phyloP scores from a whole-genome alignment of 2,113 vertebrate species.

The Ia io region DNA sequence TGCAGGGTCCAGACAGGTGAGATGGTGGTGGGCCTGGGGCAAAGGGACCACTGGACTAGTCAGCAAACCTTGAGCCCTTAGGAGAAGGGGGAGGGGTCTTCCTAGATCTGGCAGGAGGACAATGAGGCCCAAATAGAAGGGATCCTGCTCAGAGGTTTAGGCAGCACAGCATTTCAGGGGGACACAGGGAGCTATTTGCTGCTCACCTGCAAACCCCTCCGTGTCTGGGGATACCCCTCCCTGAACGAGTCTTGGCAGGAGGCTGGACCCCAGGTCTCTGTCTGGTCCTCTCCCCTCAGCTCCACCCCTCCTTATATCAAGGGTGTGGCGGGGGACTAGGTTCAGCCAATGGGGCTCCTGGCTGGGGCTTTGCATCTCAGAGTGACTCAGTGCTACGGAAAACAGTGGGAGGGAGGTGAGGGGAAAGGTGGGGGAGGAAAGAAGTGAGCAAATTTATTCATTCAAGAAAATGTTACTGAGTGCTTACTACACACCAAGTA shows the following conservation, averaged over 20 bases:
- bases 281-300: not conserved
- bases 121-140: not conserved
- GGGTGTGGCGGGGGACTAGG: not conserved
- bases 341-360: not conserved
- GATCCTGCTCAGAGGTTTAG: not conserved
- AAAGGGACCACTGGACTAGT: not conserved
- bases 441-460: not conserved
- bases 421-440: not conserved
- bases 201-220: not conserved
- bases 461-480: not conserved
- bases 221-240: too few species aligned
- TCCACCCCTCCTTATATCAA: fast-evolving
- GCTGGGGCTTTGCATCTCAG: not conserved
- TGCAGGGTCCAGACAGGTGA: not conserved
- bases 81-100: not conserved
- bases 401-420: not conserved
- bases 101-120: not conserved
- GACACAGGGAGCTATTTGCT: not conserved
- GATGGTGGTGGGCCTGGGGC: not conserved
- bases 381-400: not conserved
- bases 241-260: not conserved
- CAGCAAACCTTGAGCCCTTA: not conserved
- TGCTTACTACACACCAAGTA: not conserved
- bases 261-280: not conserved
- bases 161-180: not conserved